A percentile compares a stretch with the other conserved stretches of the same genome.
Conservation (phyloP, 2,797 vertebrate genomes). For the Diglossa cyanea region DNA sequence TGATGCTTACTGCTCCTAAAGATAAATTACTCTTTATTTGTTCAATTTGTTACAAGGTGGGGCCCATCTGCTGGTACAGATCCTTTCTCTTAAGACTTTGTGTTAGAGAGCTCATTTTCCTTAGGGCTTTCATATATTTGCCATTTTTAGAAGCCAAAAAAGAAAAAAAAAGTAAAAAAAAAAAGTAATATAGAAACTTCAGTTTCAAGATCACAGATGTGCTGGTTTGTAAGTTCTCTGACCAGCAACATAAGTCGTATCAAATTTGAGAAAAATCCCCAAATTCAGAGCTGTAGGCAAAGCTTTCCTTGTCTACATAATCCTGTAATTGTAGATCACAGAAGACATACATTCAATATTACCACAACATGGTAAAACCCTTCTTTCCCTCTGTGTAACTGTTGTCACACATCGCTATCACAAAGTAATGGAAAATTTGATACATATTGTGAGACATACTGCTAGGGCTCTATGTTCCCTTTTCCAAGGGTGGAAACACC, state of each 20-base stretch:
- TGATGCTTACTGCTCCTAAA: slow-evolving; percentile 28
- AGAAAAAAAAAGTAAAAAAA: neutral
- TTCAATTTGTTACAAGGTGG: slow-evolving; percentile 9
- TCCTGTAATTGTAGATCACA: neutral
- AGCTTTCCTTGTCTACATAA: neutral
- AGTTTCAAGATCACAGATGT: neutral
- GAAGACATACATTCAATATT: neutral
- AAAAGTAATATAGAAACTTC: neutral
- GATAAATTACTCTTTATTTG: slow-evolving; percentile 57
- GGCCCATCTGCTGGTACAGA: neutral
- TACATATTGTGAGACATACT: neutral
- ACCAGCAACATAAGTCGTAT: neutral
- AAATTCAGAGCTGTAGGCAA: neutral
- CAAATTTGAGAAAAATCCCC: neutral
- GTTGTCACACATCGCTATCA: neutral
- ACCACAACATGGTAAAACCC: neutral
- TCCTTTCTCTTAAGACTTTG: neutral
- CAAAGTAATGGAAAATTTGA: neutral
- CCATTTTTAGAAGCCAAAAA: neutral
- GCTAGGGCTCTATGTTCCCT: neutral
- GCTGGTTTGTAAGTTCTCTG: neutral
- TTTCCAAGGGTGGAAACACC: neutral
- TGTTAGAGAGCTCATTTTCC: neutral
- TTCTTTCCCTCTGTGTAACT: neutral
- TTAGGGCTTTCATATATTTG: neutral